phyloP scores from a whole-genome alignment of 2,113 vertebrate genomes.

The Macrotus californicus region DNA sequence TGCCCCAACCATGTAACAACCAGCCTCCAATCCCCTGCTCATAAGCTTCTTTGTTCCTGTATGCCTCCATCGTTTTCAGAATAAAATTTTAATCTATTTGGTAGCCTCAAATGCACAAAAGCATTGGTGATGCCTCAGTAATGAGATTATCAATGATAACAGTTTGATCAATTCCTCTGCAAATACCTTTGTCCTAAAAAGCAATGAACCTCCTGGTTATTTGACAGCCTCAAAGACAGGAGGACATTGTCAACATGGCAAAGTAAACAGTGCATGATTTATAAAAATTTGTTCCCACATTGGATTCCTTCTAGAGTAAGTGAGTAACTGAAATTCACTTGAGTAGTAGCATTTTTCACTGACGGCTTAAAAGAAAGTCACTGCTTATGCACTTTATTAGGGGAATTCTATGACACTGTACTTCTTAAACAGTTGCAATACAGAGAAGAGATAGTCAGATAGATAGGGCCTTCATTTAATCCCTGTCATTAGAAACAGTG shows the following conservation, averaged over 20 bases:
- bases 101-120: conserved; percentile 34
- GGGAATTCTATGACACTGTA: neutral
- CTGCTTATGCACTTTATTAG: neutral
- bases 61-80: conserved; percentile 4
- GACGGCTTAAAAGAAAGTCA: conserved; percentile 6
- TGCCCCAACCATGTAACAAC: neutral
- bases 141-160: conserved; percentile 62
- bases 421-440: neutral
- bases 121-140: conserved; percentile 16
- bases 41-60: neutral
- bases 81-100: conserved; percentile 41
- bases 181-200: conserved; percentile 56
- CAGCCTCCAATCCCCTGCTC: neutral
- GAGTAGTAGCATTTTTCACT: neutral
- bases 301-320: neutral
- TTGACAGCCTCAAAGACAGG: conserved; percentile 4
- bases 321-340: conserved; percentile 43
- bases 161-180: conserved; percentile 48
- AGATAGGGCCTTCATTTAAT: neutral
- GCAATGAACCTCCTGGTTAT: conserved; percentile 38
- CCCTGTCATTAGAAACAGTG: conserved; percentile 11
- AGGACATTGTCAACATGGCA: conserved; percentile 16
- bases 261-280: conserved; percentile 57
- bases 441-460: neutral
- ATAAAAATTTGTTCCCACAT: conserved; percentile 37